Evolutionary conservation across 2,113 vertebrate genomes (phyloP), one percentile per base, ranked within the genome.

Genomic region (Nycticebus coucang): DNA sequence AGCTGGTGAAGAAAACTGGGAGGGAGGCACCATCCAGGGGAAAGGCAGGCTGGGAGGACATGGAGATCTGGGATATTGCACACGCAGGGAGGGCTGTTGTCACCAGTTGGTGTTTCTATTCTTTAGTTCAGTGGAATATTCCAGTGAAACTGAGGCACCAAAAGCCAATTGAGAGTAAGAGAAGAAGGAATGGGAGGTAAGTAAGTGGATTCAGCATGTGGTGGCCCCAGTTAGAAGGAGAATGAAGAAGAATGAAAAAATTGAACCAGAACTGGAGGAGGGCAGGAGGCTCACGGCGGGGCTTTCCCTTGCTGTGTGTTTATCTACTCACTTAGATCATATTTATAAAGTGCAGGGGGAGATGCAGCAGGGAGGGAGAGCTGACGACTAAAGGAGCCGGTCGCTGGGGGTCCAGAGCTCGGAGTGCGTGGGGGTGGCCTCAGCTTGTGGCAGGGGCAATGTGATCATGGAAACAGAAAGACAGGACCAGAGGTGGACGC

Each of bases 21-120:
- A 33, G 53, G 26, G 35, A 41, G 72, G 11, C 1, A 1, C 1
- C 59, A 7, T 15, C 0, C 0, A 41, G n/a, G 37, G 17, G n/a
- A 30, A 18, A 71, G 28, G 60, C 35, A 28, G 4, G 3, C 26
- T 0, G 1, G 1, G 7, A 21, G n/a, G 57, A 3, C 8, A 2
- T 2, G 7, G 41, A 19, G 11, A 22, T 4, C 2, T 18, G 18
- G 37, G 28, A 28, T 1, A 53, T 37, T 3, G 10, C 30, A 7
- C 2, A 33, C 5, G 26, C 1, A 8, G 2, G 10, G 11, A 2
- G 15, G 18, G 5, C 2, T 35, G 26, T 21, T 6, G 22, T 28
- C 28, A 14, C 33, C 4, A 14, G 2, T 4, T 37, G 24, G 0
- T 9, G 41, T 18, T 45, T 12, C 28, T 18, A 55, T 87, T 50